phyloP scores from a whole-genome alignment of 2,113 vertebrate species.

The Paraplagusia blochii region DNA sequence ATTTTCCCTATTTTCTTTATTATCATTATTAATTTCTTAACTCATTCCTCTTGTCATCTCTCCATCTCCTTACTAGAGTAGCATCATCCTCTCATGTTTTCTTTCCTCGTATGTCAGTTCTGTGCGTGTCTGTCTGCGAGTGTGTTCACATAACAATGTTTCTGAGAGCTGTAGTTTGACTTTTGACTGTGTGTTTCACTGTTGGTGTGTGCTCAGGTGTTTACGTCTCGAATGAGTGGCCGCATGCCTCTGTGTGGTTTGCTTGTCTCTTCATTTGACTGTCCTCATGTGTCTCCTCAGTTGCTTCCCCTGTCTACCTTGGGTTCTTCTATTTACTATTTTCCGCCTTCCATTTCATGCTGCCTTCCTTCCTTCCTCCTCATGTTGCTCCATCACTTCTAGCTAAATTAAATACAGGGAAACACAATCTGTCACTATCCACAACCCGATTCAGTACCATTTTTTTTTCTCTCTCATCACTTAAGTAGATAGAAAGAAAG shows the following conservation, averaged over 20 bases:
- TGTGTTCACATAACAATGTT: constrained; percentile 27
- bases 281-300: constrained; percentile 61
- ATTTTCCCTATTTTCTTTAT: constrained; percentile 7
- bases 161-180: constrained; percentile 32
- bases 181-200: constrained; percentile 9
- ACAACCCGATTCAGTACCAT: constrained; percentile 27
- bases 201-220: neutral
- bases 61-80: constrained; percentile 48
- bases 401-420: constrained; percentile 42
- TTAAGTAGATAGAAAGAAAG: constrained; percentile 1
- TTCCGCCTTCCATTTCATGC: constrained; percentile 43
- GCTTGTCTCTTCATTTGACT: constrained; percentile 60
- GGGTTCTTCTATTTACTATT: constrained; percentile 27
- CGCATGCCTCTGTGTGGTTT: constrained; percentile 34
- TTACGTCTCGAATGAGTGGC: no score
- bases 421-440: constrained; percentile 15
- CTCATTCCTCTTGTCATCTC: constrained; percentile 55
- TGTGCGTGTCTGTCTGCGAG: constrained; percentile 46
- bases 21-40: constrained; percentile 39
- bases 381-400: constrained; percentile 41
- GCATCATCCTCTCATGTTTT: constrained; percentile 47
- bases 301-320: constrained; percentile 57
- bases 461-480: constrained; percentile 32
- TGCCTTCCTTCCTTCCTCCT: constrained; percentile 24
- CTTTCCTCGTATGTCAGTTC: constrained; percentile 64